phyloP scores from a whole-genome alignment of 2,888 invertebrate species.

The Cosmopolites sordidus region DNA sequence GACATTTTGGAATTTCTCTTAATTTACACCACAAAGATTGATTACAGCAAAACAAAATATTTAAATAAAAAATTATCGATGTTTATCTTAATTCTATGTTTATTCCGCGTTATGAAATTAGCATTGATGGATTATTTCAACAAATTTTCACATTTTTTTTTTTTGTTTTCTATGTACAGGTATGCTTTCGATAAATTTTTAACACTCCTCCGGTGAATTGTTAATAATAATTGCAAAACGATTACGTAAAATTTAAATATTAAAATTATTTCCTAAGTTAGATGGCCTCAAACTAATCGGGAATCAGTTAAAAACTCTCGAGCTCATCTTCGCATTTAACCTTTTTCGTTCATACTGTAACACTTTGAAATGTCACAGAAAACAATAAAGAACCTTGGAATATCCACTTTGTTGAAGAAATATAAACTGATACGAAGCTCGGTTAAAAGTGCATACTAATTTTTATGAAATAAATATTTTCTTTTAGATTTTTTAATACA shows the following conservation, averaged over 20 bases:
- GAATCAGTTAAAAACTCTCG: constrained; percentile 17
- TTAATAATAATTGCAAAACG: constrained; percentile 12
- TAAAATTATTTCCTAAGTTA: constrained; percentile 16
- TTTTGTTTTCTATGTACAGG: not conserved
- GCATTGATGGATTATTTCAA: not conserved
- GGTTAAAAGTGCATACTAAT: too few relatives aligned
- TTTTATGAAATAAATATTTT: too few relatives aligned
- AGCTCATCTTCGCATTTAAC: constrained; percentile 20
- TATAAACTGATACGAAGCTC: not conserved
- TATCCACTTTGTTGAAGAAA: not conserved
- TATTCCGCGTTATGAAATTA: not conserved
- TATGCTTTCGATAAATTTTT: constrained; percentile 3
- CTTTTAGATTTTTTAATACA: too few relatives aligned
- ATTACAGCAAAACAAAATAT: not conserved
- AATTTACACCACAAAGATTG: not conserved
- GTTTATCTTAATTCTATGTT: not conserved
- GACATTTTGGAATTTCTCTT: too few relatives aligned
- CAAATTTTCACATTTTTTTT: not conserved
- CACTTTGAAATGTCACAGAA: constrained; percentile 21
- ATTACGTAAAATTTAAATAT: constrained; percentile 19
- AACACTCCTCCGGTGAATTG: constrained; percentile 8
- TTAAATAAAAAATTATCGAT: not conserved
- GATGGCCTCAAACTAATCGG: constrained; percentile 8
- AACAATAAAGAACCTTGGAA: constrained; percentile 21
- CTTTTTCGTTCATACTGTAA: constrained; percentile 22